Evolutionary conservation across 2,113 vertebrate species (phyloP), one percentile per base, ranked within the genome.

Genomic region (Embiotoca jacksoni): DNA sequence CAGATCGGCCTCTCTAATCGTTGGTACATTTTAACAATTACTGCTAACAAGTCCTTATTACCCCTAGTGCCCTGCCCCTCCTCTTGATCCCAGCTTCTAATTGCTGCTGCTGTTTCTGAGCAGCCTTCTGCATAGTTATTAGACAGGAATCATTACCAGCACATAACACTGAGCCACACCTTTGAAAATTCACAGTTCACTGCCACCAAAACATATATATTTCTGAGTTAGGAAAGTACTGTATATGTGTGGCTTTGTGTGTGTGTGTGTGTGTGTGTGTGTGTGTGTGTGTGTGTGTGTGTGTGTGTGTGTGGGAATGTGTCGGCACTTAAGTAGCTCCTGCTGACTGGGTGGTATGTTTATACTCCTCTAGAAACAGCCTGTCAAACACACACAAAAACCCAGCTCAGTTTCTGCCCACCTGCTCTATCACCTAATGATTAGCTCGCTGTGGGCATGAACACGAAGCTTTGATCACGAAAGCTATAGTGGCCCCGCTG

Each of bases 11-110:
- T 71, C 73, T 79, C 79, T 93, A 93, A 91, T 93, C 82, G 69
- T 86, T 71, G 89, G 72, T 91, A 90, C 92, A 91, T 92, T 92
- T 91, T 78, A 88, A 93, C 91, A 93, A 93, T 93, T 92, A 91
- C 90, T 35, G 84, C 89, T 91, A 92, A 92, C 92, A 91, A 88
- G 89, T 92, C 86, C 89, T 89, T 92, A 91, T 93, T 93, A 92
- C 87, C 92, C 92, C 82, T 82, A 60, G 80, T 82, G 92, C 91
- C 90, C 91, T 91, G 86, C 81, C 89, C 86, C 86, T 91, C 89
- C 88, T 83, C 85, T 81, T 88, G 83, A 91, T 87, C 84, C 85
- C 76, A 63, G 78, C 60, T 81, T 88, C 88, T 93, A 93, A 93
- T 93, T 91, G 90, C 83, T 54, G 71, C 78, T 78, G 80, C 90